These are phyloP conservation scores for Nomada ferruginata DNA, from an alignment of 2,888 invertebrate species.

Conservation along the genomic window DNA sequence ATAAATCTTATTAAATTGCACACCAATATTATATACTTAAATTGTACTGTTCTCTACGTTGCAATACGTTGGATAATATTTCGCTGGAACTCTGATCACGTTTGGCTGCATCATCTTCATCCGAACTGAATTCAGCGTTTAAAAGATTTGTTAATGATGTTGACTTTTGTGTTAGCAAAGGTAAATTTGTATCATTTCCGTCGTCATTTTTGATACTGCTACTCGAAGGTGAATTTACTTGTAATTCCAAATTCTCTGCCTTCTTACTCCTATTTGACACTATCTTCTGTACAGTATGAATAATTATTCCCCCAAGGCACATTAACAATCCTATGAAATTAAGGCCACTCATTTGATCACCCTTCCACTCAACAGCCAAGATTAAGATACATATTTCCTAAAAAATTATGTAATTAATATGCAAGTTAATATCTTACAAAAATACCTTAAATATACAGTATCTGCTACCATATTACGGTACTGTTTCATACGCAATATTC, in stretches of 20 bases:
- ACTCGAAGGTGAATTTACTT: slow-evolving; percentile 74
- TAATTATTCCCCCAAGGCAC: slow-evolving; percentile 94
- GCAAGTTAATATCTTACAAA: background rate
- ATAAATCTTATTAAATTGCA: slow-evolving; percentile 28
- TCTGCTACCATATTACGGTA: slow-evolving; percentile 1
- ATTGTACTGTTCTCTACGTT: slow-evolving; percentile 79
- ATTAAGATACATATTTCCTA: slow-evolving; percentile 97
- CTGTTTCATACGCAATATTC: slow-evolving; percentile 1
- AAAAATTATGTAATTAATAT: slow-evolving; percentile 20
- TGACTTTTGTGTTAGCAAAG: slow-evolving; percentile 81
- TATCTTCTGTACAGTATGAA: slow-evolving; percentile 92
- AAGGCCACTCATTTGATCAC: slow-evolving; percentile 92
- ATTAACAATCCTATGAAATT: slow-evolving; percentile 94
- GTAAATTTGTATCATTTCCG: slow-evolving; percentile 77
- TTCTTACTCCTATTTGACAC: slow-evolving; percentile 74
- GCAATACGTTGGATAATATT: slow-evolving; percentile 85
- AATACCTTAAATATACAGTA: background rate
- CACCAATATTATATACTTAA: slow-evolving; percentile 10
- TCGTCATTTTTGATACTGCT: slow-evolving; percentile 76
- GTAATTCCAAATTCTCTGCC: slow-evolving; percentile 78
- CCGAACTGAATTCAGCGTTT: slow-evolving; percentile 81
- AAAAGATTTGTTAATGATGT: slow-evolving; percentile 82
- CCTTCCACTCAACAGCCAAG: slow-evolving; percentile 94
- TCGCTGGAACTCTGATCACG: slow-evolving; percentile 84
- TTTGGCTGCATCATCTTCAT: slow-evolving; percentile 80